Percentiles rank a stretch among this genome's conserved stretches.
phyloP scores from a whole-genome alignment of 2,113 vertebrate species.

The Smithornis capensis region DNA sequence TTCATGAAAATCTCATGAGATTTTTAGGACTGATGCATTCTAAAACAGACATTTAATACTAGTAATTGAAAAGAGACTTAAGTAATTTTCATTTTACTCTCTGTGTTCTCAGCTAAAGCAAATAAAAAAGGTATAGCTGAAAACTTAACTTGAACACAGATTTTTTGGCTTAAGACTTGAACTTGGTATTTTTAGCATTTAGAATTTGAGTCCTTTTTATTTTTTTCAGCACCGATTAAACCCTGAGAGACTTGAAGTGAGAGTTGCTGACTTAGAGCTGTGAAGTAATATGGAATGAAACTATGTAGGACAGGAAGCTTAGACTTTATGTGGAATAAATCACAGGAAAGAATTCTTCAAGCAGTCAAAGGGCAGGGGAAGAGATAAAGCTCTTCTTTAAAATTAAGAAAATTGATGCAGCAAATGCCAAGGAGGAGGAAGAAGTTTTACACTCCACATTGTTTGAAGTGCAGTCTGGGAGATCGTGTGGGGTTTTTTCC shows the following conservation, averaged over 20 bases:
- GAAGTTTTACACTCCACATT: neutral
- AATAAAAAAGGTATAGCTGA: neutral
- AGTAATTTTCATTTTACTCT: neutral
- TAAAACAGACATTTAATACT: neutral
- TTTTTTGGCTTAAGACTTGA: neutral
- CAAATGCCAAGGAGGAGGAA: neutral
- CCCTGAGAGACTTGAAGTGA: neutral
- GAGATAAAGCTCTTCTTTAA: neutral
- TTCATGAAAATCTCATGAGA: neutral
- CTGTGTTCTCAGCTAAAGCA: neutral
- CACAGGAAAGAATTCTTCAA: neutral
- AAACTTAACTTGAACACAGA: neutral
- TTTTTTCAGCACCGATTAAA: neutral
- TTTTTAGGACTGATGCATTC: neutral
- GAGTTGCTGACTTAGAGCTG: neutral
- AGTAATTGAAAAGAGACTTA: neutral
- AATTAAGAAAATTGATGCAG: neutral
- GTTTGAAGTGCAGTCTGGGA: neutral
- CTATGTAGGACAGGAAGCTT: neutral
- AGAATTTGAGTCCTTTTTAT: neutral
- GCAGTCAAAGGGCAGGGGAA: neutral
- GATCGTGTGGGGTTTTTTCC: neutral
- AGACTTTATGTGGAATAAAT: neutral
- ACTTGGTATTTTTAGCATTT: neutral
- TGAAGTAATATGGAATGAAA: neutral